Evolutionary conservation across 2,113 vertebrate genomes (phyloP).

Genomic region (Tiliqua scincoides): DNA sequence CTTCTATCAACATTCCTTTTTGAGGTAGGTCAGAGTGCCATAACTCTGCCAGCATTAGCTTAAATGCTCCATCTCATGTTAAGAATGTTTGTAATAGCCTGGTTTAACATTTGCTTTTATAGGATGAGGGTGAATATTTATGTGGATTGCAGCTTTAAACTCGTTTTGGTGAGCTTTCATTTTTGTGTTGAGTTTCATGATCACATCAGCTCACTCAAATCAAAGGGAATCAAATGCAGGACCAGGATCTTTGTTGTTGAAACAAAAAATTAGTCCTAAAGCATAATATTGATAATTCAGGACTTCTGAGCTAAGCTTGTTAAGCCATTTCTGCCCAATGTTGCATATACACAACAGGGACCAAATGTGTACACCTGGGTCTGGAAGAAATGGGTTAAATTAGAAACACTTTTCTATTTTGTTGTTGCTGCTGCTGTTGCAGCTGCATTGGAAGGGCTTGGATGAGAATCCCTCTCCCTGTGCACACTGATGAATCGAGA

Average conservation of each 20-base stretch:
- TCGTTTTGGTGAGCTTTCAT: constrained; percentile 10
- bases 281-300: not conserved
- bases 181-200: not conserved
- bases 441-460: not conserved
- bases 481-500: too few relatives aligned
- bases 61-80: too few relatives aligned
- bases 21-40: not conserved
- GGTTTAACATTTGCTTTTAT: not conserved
- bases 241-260: not conserved
- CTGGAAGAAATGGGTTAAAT: too few relatives aligned
- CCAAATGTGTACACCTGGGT: too few relatives aligned
- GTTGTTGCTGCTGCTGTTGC: not conserved
- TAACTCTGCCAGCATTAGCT: not conserved
- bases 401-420: not conserved
- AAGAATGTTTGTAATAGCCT: not conserved
- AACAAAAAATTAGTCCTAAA: not conserved
- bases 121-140: not conserved
- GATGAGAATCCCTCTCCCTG: not conserved
- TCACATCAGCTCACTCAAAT: not conserved
- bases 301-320: not conserved
- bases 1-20: not conserved
- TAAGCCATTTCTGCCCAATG: too few relatives aligned
- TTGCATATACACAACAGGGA: too few relatives aligned
- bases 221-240: not conserved
- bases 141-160: not conserved